phyloP scores from a whole-genome alignment of 2,113 vertebrate species.

The Pollimyrus isidori region DNA sequence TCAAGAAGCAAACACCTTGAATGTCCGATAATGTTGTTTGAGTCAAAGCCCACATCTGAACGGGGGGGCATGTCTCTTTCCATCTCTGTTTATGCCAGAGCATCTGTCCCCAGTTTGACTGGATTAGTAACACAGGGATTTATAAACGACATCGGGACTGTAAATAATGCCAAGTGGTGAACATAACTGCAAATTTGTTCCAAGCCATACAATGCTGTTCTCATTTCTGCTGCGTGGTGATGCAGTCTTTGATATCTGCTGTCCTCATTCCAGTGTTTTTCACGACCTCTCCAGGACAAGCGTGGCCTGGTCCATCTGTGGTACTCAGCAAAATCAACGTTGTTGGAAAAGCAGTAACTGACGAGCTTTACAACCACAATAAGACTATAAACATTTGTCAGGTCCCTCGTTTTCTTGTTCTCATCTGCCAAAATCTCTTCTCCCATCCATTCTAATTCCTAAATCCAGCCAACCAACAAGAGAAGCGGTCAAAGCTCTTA shows the following conservation, averaged over 20 bases:
- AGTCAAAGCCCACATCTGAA: neutral
- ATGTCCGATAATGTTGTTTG: neutral
- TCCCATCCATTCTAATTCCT: neutral
- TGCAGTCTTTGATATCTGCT: neutral
- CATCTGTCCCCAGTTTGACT: slow-evolving; percentile 1
- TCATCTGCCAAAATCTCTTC: neutral
- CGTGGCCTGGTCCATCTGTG: neutral
- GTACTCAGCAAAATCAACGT: neutral
- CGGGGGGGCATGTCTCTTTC: neutral
- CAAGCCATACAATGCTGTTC: neutral
- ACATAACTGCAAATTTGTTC: neutral
- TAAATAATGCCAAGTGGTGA: neutral
- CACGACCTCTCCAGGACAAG: neutral
- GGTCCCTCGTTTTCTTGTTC: neutral
- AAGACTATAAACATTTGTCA: neutral
- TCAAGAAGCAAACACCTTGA: neutral
- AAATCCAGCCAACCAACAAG: neutral
- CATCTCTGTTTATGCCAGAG: neutral
- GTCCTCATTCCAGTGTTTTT: no score
- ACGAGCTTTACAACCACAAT: neutral
- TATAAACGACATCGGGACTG: neutral
- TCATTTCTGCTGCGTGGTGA: neutral
- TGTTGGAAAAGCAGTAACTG: neutral
- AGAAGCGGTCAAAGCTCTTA: neutral
- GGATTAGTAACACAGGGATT: neutral